Percentiles rank a stretch among this genome's conserved stretches.
Evolutionary conservation across 2,797 vertebrate species (phyloP).

Genomic region (Halcyon chelicuti): DNA sequence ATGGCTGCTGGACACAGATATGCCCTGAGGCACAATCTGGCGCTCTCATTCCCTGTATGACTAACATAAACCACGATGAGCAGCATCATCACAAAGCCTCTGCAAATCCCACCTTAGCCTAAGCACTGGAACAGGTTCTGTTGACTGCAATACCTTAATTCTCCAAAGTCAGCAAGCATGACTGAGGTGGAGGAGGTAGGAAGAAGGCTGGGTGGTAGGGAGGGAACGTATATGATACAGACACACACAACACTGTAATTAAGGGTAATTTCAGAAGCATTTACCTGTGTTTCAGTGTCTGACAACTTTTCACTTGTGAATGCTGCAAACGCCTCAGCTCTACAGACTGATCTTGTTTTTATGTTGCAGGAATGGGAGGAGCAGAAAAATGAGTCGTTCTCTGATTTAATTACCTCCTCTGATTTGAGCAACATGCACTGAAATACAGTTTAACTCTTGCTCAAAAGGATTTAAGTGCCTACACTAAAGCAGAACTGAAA

Average conservation of each 20-base stretch:
- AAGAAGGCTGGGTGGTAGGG: slow-evolving; percentile 35
- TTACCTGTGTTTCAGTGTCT: slow-evolving; percentile 61
- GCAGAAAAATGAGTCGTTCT: slow-evolving; percentile 33
- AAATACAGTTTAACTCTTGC: slow-evolving; percentile 44
- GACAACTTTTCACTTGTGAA: slow-evolving; percentile 53
- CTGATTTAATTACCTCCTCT: slow-evolving; percentile 43
- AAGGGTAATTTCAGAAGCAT: slow-evolving; percentile 60
- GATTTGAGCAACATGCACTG: neutral
- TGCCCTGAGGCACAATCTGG: neutral
- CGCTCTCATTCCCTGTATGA: neutral
- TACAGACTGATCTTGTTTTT: slow-evolving; percentile 20
- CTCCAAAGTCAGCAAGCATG: slow-evolving; percentile 17
- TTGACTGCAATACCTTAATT: neutral
- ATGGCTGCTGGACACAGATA: neutral
- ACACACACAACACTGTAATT: slow-evolving; percentile 49
- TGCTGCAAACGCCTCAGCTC: neutral
- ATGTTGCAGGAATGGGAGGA: slow-evolving; percentile 24
- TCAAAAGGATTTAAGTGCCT: neutral
- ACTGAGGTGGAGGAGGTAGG: neutral
- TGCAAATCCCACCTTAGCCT: neutral
- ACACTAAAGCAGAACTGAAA: neutral
- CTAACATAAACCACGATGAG: neutral
- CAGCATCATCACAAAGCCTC: neutral
- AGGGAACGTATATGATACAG: slow-evolving; percentile 29
- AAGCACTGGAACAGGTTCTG: neutral